Evolutionary conservation across 2,888 invertebrate species (phyloP).

Genomic region (Dasysyrphus tricinctus): DNA sequence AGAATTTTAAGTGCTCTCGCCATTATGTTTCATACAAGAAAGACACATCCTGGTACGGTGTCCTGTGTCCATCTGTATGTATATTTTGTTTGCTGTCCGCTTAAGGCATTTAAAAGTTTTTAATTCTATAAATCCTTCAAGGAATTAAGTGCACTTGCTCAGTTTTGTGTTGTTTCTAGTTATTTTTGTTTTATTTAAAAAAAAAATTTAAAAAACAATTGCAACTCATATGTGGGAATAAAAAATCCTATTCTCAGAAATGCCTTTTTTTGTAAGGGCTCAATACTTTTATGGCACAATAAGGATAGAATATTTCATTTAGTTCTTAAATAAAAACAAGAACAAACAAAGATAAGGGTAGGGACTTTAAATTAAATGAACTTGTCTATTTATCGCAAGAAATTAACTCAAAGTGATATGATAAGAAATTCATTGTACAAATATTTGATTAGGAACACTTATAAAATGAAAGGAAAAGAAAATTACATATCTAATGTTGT

Average conservation of each 20-base stretch:
- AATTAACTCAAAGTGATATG: neutral
- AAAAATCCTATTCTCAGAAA: neutral
- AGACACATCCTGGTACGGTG: neutral
- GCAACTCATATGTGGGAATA: neutral
- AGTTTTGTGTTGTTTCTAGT: constrained; percentile 6
- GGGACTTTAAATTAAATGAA: constrained; percentile 5
- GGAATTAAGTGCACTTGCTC: constrained; percentile 30
- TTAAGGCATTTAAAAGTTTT: constrained; percentile 24
- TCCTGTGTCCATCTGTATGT: constrained; percentile 11
- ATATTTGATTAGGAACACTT: neutral
- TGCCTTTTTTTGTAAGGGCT: neutral
- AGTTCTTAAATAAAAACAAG: neutral
- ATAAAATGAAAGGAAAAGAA: neutral
- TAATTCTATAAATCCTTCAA: constrained; percentile 16
- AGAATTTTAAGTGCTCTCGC: constrained; percentile 47
- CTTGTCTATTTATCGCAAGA: neutral
- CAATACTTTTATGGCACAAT: neutral
- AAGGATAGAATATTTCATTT: neutral
- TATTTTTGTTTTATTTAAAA: neutral
- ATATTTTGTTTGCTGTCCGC: neutral
- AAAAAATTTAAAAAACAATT: neutral
- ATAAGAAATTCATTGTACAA: neutral
- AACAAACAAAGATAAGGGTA: neutral
- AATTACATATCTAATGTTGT: neutral
- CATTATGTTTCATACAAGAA: neutral